Base-by-base conservation (phyloP, 2,888 invertebrate species). In the Agrypnus murinus region DNA sequence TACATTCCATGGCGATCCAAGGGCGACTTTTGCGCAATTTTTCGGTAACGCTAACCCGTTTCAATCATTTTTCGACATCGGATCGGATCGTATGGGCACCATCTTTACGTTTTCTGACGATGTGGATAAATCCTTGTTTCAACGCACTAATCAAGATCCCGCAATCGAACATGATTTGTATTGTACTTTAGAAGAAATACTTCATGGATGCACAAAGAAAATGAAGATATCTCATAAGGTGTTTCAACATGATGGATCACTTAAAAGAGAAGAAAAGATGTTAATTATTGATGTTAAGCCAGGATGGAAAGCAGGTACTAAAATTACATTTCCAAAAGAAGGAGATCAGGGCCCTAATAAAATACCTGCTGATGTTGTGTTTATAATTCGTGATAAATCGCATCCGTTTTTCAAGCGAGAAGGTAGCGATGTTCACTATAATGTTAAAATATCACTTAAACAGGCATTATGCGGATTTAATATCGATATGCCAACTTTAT, bases 241-340 rank as follows among this genome's bases (percentile, higher is more conserved):
- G 0, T 86, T 93, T 34, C 91, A 91, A 72, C 87, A 92, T 0
- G 96, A 97, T 81, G 95, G 96, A 3, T 89, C 90, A 0, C 88
- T 91, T 0, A 90, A 90, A 76, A 93, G 92, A 77, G 97, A 98
- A 84, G 97, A 98, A 80, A 98, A 98, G 86, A 93, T 97, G 25
- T 85, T 96, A 25, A 95, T 94, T 9, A 95, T 98, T 72, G 93
- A 95, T 69, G 93, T 98, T 0, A 97, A 97, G 84, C 96, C 97
- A 0, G 98, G 98, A 3, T 98, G 98, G 98, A 98, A 98, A 84
- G 93, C 97, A 0, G 98, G 98, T 10, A 98, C 98, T 0, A 97
- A 96, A 87, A 96, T 98, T 70, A 98, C 98, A 38, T 98, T 98
- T 88, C 95, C 96, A 78, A 93, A 93, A 80, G 98, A 98, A 85